Evolutionary conservation across 2,797 vertebrate species (phyloP), one percentile per base, ranked within the genome.

Genomic region (Danio kyathit): DNA sequence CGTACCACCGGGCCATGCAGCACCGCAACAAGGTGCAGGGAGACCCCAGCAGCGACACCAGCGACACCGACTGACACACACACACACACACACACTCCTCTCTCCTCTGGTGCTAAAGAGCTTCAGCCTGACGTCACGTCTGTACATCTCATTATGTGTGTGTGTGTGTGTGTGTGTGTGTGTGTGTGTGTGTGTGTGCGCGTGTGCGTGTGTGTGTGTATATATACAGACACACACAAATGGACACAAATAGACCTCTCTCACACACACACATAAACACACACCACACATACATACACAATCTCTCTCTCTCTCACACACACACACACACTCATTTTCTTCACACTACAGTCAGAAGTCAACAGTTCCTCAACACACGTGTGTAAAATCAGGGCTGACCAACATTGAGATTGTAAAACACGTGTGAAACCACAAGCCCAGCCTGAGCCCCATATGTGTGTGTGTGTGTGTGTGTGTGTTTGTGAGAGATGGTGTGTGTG

Each of bases 1-100:
- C 98, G 17, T 99, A 99, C 85, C 97, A 99, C 88, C 95, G 98
- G 0, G 98, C 98, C 88, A 96, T 99, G 97, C 97, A 98, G 91
- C 98, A 99, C 90, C 98, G 97, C 84, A 99, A 97, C 95, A 99
- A 99, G 88, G 98, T 99, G 88, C 98, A 99, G 88, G 97, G 98
- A 52, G 97, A 98, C 87, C 98, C 97, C 87, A 99, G 96, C 96
- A 99, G 98, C 4, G 97, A 99, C 89, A 98, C 96, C 85, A 99
- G 97, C 9, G 98, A 99, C 88, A 99, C 96, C 38, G 98, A 99
- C 95, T 95, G 91, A 94, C 70, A 64, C 86, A 60, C 74, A 43
- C 70, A 46, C 46, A 48, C 71, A 56, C 48, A 56, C 48, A 79
- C 60, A 71, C 80, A 17, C 63, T 17, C 63, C 54, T 61, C 49